Evolutionary conservation across 2,888 invertebrate species (phyloP).

Genomic region (Acleris cristana): DNA sequence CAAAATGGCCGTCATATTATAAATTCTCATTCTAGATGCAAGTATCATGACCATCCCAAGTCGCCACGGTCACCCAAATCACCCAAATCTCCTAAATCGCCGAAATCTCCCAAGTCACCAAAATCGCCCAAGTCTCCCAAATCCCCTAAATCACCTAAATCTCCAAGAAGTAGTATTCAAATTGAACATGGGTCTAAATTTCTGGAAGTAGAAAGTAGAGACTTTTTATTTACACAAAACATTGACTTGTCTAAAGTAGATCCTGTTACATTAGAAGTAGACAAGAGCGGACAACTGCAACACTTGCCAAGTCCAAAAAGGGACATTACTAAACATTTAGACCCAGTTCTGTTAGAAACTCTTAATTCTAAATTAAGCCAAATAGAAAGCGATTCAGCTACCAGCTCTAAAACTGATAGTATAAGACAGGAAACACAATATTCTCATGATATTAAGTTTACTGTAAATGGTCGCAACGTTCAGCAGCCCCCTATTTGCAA

Average conservation of each 20-base stretch:
- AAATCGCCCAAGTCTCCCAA: slow-evolving; percentile 85
- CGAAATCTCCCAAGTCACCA: slow-evolving; percentile 86
- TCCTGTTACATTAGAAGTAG: slow-evolving; percentile 88
- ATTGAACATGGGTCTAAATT: slow-evolving; percentile 71
- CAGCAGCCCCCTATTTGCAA: slow-evolving; percentile 72
- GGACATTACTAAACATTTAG: slow-evolving; percentile 87
- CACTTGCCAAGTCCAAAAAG: slow-evolving; percentile 88
- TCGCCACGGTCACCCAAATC: slow-evolving; percentile 78
- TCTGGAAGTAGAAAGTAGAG: slow-evolving; percentile 81
- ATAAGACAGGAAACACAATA: slow-evolving; percentile 83
- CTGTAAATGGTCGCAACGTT: slow-evolving; percentile 74
- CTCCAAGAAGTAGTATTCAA: slow-evolving; percentile 73
- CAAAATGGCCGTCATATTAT: slow-evolving; percentile 77
- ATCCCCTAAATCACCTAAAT: slow-evolving; percentile 82
- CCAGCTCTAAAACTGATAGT: slow-evolving; percentile 89
- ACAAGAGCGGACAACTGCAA: slow-evolving; percentile 85
- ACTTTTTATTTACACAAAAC: slow-evolving; percentile 89
- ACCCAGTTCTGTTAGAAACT: slow-evolving; percentile 87
- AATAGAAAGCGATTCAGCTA: slow-evolving; percentile 90
- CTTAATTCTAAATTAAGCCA: slow-evolving; percentile 89
- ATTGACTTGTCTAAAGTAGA: slow-evolving; percentile 89
- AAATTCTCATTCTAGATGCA: slow-evolving; percentile 76
- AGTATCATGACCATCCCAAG: slow-evolving; percentile 80
- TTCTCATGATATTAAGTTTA: slow-evolving; percentile 81
- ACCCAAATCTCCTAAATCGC: slow-evolving; percentile 84